A percentile compares a stretch with the other conserved stretches of the same genome.
These are phyloP conservation scores for Istiophorus platypterus DNA, from an alignment of 2,113 vertebrate genomes.

Conservation along the genomic window DNA sequence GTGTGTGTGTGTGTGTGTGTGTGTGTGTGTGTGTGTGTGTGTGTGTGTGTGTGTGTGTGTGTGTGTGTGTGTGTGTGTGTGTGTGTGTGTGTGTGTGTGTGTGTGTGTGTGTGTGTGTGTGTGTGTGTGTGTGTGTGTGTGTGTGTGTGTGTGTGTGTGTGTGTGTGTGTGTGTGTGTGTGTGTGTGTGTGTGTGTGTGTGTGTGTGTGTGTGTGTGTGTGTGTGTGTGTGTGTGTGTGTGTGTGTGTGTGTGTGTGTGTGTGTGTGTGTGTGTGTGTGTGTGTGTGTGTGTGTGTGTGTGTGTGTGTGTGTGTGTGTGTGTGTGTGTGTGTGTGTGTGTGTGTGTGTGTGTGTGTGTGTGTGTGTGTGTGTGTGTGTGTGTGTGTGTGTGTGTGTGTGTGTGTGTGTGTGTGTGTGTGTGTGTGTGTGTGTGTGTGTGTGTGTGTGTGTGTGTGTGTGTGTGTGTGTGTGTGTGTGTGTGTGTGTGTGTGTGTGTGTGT, in stretches of 20 bases:
- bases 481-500: conserved; percentile 12
- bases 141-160: conserved; percentile 12
- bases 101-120: conserved; percentile 1
- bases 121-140: conserved; percentile 5
- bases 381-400: conserved; percentile 12
- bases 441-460: conserved; percentile 1
- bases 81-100: conserved; percentile 14
- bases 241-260: conserved; percentile 11
- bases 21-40: conserved; percentile 8
- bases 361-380: conserved; percentile 8
- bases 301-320: conserved; percentile 2
- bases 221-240: conserved; percentile 6
- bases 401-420: not conserved
- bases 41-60: conserved; percentile 12
- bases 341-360: conserved; percentile 2
- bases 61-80: not conserved
- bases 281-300: conserved; percentile 11
- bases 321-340: conserved; percentile 8
- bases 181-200: conserved; percentile 10
- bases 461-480: conserved; percentile 5
- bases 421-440: conserved; percentile 14
- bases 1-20: conserved; percentile 2
- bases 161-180: conserved; percentile 1
- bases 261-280: conserved; percentile 1
- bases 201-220: conserved; percentile 3